A percentile compares a stretch with the other conserved stretches of the same genome.
phyloP scores from a whole-genome alignment of 2,888 invertebrate genomes.

The Sphaerophoria rueppellii region DNA sequence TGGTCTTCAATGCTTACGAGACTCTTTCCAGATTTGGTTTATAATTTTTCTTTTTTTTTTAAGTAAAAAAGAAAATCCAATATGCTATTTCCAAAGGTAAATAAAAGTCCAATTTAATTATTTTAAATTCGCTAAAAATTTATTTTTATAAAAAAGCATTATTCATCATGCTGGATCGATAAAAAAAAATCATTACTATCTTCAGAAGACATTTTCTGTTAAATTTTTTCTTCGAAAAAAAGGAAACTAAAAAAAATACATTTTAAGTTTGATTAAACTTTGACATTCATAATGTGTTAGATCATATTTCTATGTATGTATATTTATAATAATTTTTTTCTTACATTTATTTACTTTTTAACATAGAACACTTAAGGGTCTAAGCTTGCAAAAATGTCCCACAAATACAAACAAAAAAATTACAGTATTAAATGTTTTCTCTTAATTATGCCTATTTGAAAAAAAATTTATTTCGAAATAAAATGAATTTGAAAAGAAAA shows the following conservation, averaged over 20 bases:
- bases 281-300: constrained; percentile 35
- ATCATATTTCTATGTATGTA: neutral
- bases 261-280: constrained; percentile 55
- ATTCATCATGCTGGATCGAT: constrained; percentile 20
- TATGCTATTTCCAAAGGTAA: too few relatives aligned
- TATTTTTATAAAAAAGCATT: constrained; percentile 33
- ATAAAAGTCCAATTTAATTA: neutral
- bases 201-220: constrained; percentile 27
- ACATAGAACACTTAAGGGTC: neutral
- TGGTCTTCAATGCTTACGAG: too few relatives aligned
- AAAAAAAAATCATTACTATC: constrained; percentile 23
- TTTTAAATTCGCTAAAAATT: constrained; percentile 7
- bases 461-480: constrained; percentile 20
- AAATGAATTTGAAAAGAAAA: constrained; percentile 41
- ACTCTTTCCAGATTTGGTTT: too few relatives aligned
- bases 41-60: too few relatives aligned
- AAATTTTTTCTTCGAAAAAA: constrained; percentile 5
- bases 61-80: too few relatives aligned
- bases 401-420: constrained; percentile 10
- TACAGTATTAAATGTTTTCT: neutral
- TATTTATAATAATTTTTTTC: neutral
- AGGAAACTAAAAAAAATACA: constrained; percentile 27
- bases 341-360: neutral
- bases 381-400: constrained; percentile 4
- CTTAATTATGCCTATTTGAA: constrained; percentile 9